These are phyloP conservation scores for Alcedo quadribrachys DNA, from an alignment of 2,797 vertebrate species.

Conservation along the genomic window DNA sequence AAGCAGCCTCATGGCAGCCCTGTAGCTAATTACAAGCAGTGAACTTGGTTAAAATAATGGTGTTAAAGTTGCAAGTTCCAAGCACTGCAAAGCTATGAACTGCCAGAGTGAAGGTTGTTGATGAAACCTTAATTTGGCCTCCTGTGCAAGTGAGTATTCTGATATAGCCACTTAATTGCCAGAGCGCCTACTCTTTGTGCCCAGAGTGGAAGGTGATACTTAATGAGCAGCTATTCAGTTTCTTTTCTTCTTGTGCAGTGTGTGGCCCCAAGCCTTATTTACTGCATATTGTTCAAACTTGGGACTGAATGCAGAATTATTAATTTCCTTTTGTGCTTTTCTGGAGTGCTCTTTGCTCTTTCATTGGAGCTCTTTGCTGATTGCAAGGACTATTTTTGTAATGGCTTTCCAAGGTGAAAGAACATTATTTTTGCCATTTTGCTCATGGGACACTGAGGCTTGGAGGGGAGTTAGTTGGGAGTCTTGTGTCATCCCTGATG, in stretches of 20 bases:
- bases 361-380: neutral
- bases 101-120: neutral
- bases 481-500: neutral
- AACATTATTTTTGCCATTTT: neutral
- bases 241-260: neutral
- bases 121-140: neutral
- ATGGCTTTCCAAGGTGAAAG: neutral
- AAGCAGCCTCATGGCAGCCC: neutral
- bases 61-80: neutral
- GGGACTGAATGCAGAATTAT: neutral
- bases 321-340: constrained; percentile 2
- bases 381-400: neutral
- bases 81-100: neutral
- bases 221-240: neutral
- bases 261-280: neutral
- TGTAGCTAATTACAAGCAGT: neutral
- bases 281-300: neutral
- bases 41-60: neutral
- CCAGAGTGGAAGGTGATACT: neutral
- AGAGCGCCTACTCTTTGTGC: neutral
- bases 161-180: neutral
- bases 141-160: neutral
- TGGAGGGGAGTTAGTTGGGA: neutral
- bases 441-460: neutral
- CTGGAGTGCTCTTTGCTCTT: neutral